Evolutionary conservation across 2,113 vertebrate species (phyloP).

Genomic region (Anser brachyrhynchus): DNA sequence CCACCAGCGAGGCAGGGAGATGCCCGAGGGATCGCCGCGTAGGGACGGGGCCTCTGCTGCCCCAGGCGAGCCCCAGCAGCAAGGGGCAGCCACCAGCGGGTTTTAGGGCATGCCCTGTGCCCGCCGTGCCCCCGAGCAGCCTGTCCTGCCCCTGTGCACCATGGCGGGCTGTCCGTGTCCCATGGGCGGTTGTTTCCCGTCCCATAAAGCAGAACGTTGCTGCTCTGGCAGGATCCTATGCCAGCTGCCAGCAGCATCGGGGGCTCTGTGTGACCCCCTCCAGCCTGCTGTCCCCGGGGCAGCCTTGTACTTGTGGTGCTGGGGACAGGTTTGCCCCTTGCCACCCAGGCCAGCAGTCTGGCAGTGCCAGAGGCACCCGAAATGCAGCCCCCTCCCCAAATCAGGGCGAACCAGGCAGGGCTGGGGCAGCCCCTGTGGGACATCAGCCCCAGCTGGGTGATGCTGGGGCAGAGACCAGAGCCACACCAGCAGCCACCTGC

Average conservation of each 20-base stretch:
- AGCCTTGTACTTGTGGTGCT: neutral
- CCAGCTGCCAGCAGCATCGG: neutral
- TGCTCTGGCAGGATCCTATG: neutral
- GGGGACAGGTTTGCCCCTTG: neutral
- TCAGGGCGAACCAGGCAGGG: neutral
- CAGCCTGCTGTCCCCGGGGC: neutral
- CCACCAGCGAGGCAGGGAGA: neutral
- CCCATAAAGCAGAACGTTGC: neutral
- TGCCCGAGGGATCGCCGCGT: neutral
- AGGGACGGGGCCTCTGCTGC: accelerated
- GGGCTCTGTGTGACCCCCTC: neutral
- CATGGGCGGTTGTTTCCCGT: slow-evolving; percentile 24
- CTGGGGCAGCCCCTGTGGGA: neutral
- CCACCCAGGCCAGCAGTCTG: neutral
- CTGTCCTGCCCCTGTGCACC: neutral
- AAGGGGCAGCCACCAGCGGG: neutral
- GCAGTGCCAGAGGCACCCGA: neutral
- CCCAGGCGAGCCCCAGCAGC: accelerated
- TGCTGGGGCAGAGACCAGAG: neutral
- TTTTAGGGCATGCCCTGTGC: neutral
- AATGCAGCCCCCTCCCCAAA: accelerated
- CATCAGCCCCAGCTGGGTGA: neutral
- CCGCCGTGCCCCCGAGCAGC: neutral
- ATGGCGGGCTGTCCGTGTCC: neutral
- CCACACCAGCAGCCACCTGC: neutral